A percentile compares a stretch with the other conserved stretches of the same genome.
phyloP scores from a whole-genome alignment of 2,888 invertebrate species.

The Phyllotreta striolata region DNA sequence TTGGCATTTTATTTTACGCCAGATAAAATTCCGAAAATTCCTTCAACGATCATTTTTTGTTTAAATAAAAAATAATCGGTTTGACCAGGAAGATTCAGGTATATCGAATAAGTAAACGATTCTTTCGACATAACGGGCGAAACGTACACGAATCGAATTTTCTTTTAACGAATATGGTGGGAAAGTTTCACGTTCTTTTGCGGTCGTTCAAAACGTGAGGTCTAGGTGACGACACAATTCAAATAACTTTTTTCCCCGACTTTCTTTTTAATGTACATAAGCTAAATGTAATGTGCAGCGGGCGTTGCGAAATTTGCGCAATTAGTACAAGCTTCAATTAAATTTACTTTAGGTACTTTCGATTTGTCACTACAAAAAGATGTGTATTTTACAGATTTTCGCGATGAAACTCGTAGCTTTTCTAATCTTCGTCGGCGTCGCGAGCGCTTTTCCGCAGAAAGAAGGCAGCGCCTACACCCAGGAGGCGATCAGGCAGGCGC shows the following conservation, averaged over 20 bases:
- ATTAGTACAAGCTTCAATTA: neutral
- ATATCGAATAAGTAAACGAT: neutral
- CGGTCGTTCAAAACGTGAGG: neutral
- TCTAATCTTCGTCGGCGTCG: slow-evolving; percentile 63
- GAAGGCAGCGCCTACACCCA: slow-evolving; percentile 85
- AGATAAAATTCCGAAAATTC: too few species aligned
- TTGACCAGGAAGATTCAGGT: neutral
- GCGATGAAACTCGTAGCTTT: slow-evolving; percentile 49
- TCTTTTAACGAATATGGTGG: slow-evolving; percentile 3
- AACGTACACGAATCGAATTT: slow-evolving; percentile 1
- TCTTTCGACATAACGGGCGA: neutral
- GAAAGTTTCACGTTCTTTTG: neutral
- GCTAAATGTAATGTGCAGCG: neutral
- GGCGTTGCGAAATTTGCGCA: neutral
- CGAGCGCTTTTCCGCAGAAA: slow-evolving; percentile 71
- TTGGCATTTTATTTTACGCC: too few species aligned
- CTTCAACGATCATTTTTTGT: too few species aligned
- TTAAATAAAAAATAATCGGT: too few species aligned
- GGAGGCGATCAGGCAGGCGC: slow-evolving; percentile 87
- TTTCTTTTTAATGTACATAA: neutral
- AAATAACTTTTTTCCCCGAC: neutral
- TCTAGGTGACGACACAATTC: neutral
- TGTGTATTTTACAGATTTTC: neutral
- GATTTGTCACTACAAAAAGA: too few species aligned
- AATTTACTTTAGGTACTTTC: too few species aligned